phyloP scores from a whole-genome alignment of 2,113 vertebrate species.

The Odobenus rosmarus region DNA sequence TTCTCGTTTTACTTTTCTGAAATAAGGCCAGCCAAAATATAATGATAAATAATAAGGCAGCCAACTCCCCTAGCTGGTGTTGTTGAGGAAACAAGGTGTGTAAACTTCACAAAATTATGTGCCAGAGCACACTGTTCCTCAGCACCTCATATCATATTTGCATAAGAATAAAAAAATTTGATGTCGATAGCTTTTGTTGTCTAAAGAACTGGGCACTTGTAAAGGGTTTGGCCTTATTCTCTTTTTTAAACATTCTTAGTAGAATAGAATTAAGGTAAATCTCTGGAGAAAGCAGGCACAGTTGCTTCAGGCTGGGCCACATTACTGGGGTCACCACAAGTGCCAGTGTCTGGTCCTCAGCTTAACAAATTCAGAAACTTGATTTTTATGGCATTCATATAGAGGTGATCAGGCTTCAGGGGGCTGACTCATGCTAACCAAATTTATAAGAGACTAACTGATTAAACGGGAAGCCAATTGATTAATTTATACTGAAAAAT shows the following conservation, averaged over 20 bases:
- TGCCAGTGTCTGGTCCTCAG: conserved; percentile 54
- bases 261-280: conserved; percentile 41
- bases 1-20: conserved; percentile 38
- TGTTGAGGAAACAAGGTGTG: neutral
- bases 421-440: conserved; percentile 74
- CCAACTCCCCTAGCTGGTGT: neutral
- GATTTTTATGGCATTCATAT: conserved; percentile 65
- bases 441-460: conserved; percentile 70
- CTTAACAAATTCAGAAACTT: conserved; percentile 70
- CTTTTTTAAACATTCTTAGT: conserved; percentile 48
- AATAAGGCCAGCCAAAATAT: neutral
- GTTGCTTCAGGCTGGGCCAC: conserved; percentile 48
- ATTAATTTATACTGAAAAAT: conserved; percentile 71
- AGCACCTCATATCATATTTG: neutral
- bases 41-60: neutral
- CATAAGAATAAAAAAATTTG: conserved; percentile 35
- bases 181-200: neutral
- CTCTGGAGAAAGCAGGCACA: conserved; percentile 35
- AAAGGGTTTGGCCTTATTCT: neutral
- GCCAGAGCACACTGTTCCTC: conserved; percentile 10
- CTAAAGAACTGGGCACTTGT: neutral
- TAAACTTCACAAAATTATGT: conserved; percentile 31
- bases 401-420: conserved; percentile 57
- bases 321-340: conserved; percentile 70
- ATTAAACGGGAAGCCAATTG: conserved; percentile 68